Evolutionary conservation across 2,797 vertebrate species (phyloP), one percentile per base, ranked within the genome.

Genomic region (Etheostoma perlongum): DNA sequence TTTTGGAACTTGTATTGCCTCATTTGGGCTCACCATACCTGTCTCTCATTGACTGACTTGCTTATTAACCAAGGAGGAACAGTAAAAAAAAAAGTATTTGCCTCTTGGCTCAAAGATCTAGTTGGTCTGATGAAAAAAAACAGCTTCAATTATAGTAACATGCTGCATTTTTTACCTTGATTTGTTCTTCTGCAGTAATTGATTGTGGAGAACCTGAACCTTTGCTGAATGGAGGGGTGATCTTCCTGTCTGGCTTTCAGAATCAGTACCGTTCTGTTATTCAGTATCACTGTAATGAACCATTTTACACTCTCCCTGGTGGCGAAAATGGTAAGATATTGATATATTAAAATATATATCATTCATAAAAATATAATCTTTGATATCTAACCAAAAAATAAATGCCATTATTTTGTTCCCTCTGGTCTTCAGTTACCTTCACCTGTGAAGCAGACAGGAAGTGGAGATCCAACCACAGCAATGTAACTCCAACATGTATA

Each of bases 201-300:
- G 91, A 94, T 72, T 96, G 95, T 88, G 94, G 93, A 68, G 71
- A 90, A 51, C 95, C 95, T 15, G 54, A 83, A 18, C 9, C 60
- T 3, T 69, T 95, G 75, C 69, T 75, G 57, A 95, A 96, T 5
- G 95, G 95, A 78, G 79, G 64, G 0, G 6, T 94, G 55, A 74
- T 51, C 1, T 89, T 92, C 72, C 44, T 94, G 66, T 93, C 86
- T 10, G 95, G 94, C 9, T 67, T 74, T 62, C 30, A 88, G 54
- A 94, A 95, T 63, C 82, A 95, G 76, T 93, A 94, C 75, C 78
- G 2, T 4, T 95, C 95, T 52, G 78, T 90, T 49, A 70, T 96
- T 53, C 81, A 92, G 79, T 95, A 95, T 79, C 75, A 67, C 65
- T 96, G 95, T 25, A 87, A 95, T 71, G 82, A 90, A 36, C 94